Conservation (phyloP, 2,113 vertebrate genomes). For the Egretta garzetta region DNA sequence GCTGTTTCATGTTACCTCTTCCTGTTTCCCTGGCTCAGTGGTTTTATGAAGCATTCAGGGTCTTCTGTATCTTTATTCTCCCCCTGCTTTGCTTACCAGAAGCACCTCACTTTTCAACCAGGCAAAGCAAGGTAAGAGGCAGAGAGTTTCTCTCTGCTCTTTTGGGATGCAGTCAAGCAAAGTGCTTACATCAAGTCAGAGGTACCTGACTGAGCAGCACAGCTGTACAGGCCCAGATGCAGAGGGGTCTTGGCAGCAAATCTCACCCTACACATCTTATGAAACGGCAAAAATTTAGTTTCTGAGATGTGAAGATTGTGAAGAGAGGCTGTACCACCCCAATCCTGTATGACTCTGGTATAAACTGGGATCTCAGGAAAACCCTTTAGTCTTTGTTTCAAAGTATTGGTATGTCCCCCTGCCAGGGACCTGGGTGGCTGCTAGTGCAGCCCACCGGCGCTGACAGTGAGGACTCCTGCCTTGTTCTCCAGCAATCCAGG, state of each 20-base stretch:
- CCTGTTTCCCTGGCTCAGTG: background rate
- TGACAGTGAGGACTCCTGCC: background rate
- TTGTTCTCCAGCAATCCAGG: background rate
- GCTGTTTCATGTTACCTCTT: background rate
- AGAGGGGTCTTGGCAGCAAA: background rate
- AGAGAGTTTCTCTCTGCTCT: background rate
- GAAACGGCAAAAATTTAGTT: background rate
- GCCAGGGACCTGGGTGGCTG: background rate
- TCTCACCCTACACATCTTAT: background rate
- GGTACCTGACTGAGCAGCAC: background rate
- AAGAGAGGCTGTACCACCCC: background rate
- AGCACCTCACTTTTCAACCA: background rate
- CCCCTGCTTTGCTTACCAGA: background rate
- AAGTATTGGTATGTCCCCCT: background rate
- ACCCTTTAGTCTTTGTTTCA: background rate
- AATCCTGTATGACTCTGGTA: background rate
- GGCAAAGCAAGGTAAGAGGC: background rate
- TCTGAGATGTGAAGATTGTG: background rate
- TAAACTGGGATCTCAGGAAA: background rate
- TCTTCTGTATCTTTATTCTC: background rate
- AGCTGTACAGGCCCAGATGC: fast-evolving
- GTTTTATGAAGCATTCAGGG: background rate
- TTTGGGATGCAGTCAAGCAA: background rate
- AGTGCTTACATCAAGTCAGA: background rate
- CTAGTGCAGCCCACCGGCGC: no score